Percentiles rank a stretch among this genome's conserved stretches.
Conservation (phyloP, 64 coral and sea anemone species). For the Hydrozoanthus tunicans region DNA sequence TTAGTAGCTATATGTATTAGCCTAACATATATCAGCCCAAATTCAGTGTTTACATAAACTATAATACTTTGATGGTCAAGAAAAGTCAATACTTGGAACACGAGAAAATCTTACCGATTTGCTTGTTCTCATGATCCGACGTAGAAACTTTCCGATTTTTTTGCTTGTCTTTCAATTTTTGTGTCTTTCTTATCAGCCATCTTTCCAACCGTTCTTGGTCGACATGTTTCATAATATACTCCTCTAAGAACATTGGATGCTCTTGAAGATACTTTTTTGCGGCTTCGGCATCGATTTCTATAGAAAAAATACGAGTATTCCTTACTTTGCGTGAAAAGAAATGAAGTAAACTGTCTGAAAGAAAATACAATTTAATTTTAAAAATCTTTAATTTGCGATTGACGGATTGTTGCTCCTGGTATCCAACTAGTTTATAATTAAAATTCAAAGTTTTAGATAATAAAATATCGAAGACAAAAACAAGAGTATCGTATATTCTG, state of each 20-base stretch:
- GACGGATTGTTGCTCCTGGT: too few species aligned
- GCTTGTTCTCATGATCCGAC: slow-evolving; percentile 73
- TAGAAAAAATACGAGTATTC: background rate
- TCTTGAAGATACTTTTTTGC: slow-evolving; percentile 74
- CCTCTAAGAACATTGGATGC: slow-evolving; percentile 96
- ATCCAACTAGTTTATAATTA: too few species aligned
- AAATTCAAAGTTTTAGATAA: background rate
- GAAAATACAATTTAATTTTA: background rate
- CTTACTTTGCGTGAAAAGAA: background rate
- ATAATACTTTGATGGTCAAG: background rate
- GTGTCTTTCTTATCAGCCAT: slow-evolving; percentile 95
- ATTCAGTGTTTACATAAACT: slow-evolving; percentile 1
- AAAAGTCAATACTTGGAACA: background rate
- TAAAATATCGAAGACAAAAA: too few species aligned
- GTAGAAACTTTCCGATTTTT: slow-evolving; percentile 62
- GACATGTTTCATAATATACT: slow-evolving; percentile 93
- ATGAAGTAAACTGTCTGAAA: background rate
- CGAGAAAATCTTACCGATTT: slow-evolving; percentile 63
- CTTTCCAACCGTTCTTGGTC: slow-evolving; percentile 95
- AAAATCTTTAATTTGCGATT: too few species aligned
- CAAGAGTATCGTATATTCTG: too few species aligned
- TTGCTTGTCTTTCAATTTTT: slow-evolving; percentile 80
- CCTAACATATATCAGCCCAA: too few species aligned
- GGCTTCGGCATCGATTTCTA: slow-evolving; percentile 74
- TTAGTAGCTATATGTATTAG: too few species aligned